These are phyloP conservation scores for Drosophila mauritiana DNA, from an alignment of 1,140 invertebrate species.

Conservation along the genomic window DNA sequence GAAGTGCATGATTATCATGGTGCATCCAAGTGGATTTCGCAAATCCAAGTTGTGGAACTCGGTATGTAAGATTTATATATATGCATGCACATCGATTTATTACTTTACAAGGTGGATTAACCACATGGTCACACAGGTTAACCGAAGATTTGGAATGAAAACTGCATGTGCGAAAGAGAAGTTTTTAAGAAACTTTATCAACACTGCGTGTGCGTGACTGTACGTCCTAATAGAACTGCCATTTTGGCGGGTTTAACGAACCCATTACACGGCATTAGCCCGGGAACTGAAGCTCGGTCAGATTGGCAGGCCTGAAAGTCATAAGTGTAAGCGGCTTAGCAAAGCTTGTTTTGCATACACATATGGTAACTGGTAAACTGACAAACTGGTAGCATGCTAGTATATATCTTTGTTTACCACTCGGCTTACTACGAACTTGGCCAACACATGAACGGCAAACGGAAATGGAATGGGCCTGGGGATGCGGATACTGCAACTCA, in stretches of 20 bases:
- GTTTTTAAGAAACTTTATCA: not conserved
- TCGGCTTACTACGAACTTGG: slow-evolving; percentile 42
- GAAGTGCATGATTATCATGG: slow-evolving; percentile 1
- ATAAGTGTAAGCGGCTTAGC: slow-evolving; percentile 71
- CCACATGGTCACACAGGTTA: no score
- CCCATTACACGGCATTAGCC: slow-evolving; percentile 59
- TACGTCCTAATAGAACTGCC: not conserved
- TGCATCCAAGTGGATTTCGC: slow-evolving; percentile 8
- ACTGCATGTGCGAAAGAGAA: not conserved
- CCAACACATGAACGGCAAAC: slow-evolving; percentile 14
- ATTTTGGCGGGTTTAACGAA: slow-evolving; percentile 20
- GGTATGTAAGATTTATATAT: no score
- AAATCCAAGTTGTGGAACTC: not conserved
- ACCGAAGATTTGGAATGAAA: not conserved
- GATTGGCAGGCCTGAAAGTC: slow-evolving; percentile 52
- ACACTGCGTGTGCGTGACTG: slow-evolving; percentile 4
- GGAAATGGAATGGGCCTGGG: not conserved
- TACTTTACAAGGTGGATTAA: no score
- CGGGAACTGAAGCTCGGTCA: slow-evolving; percentile 17
- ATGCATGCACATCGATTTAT: no score
- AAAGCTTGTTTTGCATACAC: slow-evolving; percentile 13
- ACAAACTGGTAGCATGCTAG: slow-evolving; percentile 10
- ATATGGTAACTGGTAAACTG: slow-evolving; percentile 27
- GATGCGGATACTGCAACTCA: slow-evolving; percentile 23
- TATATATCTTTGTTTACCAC: slow-evolving; percentile 39